Percentiles rank a stretch among this genome's conserved stretches.
Conservation (phyloP, 2,113 vertebrate genomes). For the Etheostoma cragini region DNA sequence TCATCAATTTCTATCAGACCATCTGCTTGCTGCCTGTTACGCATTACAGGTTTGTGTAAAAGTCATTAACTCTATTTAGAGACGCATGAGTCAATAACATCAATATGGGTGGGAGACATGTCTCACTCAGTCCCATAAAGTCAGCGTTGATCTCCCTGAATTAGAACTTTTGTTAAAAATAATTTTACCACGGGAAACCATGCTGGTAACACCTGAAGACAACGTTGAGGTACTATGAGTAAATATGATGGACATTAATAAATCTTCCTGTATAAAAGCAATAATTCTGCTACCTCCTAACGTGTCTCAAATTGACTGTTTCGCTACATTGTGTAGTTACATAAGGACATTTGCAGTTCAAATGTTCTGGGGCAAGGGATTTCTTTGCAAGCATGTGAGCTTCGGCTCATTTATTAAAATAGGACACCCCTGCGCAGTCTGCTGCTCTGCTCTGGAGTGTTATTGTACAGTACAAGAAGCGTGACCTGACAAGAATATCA, state of each 20-base stretch:
- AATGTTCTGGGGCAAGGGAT: conserved; percentile 47
- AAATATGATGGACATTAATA: background rate
- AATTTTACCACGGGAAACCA: background rate
- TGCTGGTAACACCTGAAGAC: background rate
- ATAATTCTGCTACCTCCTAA: background rate
- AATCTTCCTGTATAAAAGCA: conserved; percentile 1
- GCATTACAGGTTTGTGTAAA: conserved; percentile 58
- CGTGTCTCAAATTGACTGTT: conserved; percentile 27
- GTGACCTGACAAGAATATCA: conserved; percentile 79
- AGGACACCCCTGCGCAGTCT: conserved; percentile 62
- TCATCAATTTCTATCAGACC: conserved; percentile 64
- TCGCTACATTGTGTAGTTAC: conserved; percentile 45
- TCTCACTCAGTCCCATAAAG: conserved; percentile 4
- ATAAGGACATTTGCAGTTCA: conserved; percentile 39
- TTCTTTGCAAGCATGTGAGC: conserved; percentile 52
- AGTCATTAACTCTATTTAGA: conserved; percentile 57
- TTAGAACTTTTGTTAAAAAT: background rate
- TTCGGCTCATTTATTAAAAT: conserved; percentile 71
- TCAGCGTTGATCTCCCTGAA: background rate
- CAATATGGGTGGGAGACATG: background rate
- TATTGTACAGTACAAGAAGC: conserved; percentile 63
- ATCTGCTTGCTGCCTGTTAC: conserved; percentile 63
- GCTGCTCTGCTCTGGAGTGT: conserved; percentile 48
- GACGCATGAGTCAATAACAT: conserved; percentile 47
- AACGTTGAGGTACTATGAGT: background rate